Conservation (phyloP, 1,140 invertebrate species). For the Ips nitidus region DNA sequence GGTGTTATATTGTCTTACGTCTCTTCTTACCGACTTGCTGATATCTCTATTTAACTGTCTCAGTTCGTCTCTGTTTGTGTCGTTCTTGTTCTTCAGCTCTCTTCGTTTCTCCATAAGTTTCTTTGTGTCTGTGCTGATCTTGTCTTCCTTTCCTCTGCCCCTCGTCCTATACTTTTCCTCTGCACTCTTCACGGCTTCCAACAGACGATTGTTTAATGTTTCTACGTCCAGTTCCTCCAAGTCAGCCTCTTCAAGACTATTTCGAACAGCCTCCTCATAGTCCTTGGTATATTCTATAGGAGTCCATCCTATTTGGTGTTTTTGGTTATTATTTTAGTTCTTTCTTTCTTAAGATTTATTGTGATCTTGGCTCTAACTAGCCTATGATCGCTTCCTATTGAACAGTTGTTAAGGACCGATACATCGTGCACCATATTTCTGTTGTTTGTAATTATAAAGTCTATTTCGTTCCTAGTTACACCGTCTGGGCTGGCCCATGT, state of each 20-base stretch:
- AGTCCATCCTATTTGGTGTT: conserved; percentile 12
- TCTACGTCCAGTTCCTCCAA: conserved; percentile 13
- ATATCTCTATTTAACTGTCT: conserved; percentile 10
- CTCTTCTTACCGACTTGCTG: conserved; percentile 5
- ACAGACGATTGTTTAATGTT: conserved; percentile 14
- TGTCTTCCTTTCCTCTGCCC: conserved; percentile 10
- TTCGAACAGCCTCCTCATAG: conserved; percentile 8
- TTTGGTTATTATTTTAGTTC: conserved; percentile 12
- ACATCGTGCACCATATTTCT: too few species aligned
- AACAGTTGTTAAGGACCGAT: too few species aligned
- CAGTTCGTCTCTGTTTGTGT: conserved; percentile 12
- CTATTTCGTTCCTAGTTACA: too few species aligned
- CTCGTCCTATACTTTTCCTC: conserved; percentile 5
- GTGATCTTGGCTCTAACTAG: conserved; percentile 8
- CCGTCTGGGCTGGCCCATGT: too few species aligned
- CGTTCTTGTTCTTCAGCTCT: conserved; percentile 15
- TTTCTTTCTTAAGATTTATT: conserved; percentile 12
- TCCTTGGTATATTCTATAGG: conserved; percentile 7
- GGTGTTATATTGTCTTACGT: conserved; percentile 9
- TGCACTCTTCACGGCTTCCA: conserved; percentile 9
- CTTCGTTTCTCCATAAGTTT: conserved; percentile 8
- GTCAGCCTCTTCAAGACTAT: conserved; percentile 10
- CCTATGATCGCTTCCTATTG: not conserved
- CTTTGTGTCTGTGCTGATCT: conserved; percentile 7
- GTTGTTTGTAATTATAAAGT: too few species aligned